phyloP scores from a whole-genome alignment of 2,797 vertebrate genomes.

The Siniperca scherzeri region DNA sequence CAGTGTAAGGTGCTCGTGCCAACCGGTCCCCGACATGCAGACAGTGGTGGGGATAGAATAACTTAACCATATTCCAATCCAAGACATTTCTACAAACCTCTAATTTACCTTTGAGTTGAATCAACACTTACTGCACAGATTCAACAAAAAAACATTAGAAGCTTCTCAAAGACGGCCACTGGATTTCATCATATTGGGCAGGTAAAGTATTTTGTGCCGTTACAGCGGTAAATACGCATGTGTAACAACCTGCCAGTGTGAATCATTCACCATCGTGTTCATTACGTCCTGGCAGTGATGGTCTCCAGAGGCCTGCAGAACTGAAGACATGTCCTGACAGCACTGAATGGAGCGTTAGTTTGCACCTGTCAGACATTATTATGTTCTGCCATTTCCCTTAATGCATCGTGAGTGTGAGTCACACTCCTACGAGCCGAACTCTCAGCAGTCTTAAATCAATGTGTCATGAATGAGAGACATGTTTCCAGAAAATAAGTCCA shows the following conservation, averaged over 20 bases:
- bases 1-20: too few species aligned
- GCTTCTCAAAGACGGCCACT: background rate
- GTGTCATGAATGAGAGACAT: background rate
- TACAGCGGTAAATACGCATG: background rate
- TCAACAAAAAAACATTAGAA: background rate
- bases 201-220: too few species aligned
- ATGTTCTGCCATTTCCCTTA: background rate
- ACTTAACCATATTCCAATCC: background rate
- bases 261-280: background rate
- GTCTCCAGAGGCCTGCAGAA: background rate
- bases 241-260: background rate
- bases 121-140: background rate
- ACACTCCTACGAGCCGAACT: background rate
- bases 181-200: background rate
- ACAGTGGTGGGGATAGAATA: background rate
- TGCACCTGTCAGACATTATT: background rate
- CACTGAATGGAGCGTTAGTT: background rate
- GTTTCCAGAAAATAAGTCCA: conserved; percentile 3
- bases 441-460: background rate
- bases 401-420: background rate
- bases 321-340: background rate
- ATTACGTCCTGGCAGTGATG: too few species aligned
- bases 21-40: background rate
- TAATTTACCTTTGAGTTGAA: background rate
- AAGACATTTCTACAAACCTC: background rate